These are phyloP conservation scores for Piaya cayana DNA, from an alignment of 2,113 vertebrate genomes.

Conservation along the genomic window DNA sequence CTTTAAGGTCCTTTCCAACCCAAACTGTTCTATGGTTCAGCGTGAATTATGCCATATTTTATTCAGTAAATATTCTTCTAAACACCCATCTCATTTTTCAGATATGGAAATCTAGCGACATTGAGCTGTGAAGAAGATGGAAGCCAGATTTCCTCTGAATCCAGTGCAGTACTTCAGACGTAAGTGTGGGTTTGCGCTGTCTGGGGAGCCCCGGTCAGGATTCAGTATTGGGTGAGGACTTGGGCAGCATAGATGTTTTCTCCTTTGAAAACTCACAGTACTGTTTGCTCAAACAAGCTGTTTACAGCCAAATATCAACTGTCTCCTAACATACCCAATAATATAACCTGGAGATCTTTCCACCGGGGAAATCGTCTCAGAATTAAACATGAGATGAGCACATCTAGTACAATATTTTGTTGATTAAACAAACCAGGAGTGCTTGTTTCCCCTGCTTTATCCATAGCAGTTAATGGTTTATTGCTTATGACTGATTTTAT, in stretches of 20 bases:
- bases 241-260: neutral
- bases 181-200: constrained; percentile 71
- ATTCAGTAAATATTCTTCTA: neutral
- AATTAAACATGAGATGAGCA: neutral
- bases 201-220: neutral
- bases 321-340: neutral
- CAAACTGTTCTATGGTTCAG: too few relatives aligned
- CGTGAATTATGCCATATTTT: neutral
- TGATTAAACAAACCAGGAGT: neutral
- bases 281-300: neutral
- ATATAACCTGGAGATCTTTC: neutral
- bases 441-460: constrained; percentile 3
- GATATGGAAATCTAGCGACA: constrained; percentile 83
- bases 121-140: constrained; percentile 67
- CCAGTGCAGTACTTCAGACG: constrained; percentile 83
- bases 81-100: constrained; percentile 54
- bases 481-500: neutral
- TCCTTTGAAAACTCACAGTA: neutral
- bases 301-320: neutral
- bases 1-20: too few relatives aligned
- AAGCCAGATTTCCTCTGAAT: constrained; percentile 71
- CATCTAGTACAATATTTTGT: neutral
- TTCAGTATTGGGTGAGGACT: neutral
- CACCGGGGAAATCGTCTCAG: neutral
- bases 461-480: neutral